A percentile compares a stretch with the other conserved stretches of the same genome.
phyloP scores from a whole-genome alignment of 2,113 vertebrate genomes.

The Lichenostomus cassidix region DNA sequence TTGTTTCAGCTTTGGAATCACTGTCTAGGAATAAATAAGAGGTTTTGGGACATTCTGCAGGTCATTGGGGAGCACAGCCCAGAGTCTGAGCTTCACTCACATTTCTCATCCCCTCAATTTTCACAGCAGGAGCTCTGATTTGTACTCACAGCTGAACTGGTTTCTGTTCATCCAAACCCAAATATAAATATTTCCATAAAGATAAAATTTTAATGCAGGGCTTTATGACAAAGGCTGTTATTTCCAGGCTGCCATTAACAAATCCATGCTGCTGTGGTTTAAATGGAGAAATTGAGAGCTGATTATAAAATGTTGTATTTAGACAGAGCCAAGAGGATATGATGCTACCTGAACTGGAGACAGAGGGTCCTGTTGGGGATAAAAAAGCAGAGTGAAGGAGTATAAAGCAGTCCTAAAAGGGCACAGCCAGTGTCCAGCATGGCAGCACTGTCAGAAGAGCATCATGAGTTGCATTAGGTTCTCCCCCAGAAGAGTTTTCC shows the following conservation, averaged over 20 bases:
- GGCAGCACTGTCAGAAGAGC: background rate
- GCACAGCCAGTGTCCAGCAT: background rate
- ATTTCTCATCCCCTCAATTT: background rate
- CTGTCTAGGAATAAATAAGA: background rate
- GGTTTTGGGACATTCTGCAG: background rate
- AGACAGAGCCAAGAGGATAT: background rate
- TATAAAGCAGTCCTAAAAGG: background rate
- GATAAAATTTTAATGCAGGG: conserved; percentile 29
- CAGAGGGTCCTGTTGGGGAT: background rate
- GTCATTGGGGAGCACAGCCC: background rate
- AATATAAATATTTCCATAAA: conserved; percentile 39
- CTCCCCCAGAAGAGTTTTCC: background rate
- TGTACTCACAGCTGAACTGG: background rate
- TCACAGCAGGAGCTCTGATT: background rate
- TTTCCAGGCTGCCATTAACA: conserved; percentile 16
- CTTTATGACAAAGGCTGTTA: conserved; percentile 3
- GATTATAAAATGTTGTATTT: conserved; percentile 6
- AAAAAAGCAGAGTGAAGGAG: background rate
- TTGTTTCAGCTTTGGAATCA: background rate
- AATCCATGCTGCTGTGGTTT: background rate
- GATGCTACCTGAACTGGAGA: background rate
- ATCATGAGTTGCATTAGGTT: rapidly evolving
- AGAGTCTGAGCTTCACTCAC: background rate
- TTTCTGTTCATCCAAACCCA: conserved; percentile 20
- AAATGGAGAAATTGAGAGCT: background rate